phyloP scores from a whole-genome alignment of 2,888 invertebrate species.

The Lochmaea crataegi region DNA sequence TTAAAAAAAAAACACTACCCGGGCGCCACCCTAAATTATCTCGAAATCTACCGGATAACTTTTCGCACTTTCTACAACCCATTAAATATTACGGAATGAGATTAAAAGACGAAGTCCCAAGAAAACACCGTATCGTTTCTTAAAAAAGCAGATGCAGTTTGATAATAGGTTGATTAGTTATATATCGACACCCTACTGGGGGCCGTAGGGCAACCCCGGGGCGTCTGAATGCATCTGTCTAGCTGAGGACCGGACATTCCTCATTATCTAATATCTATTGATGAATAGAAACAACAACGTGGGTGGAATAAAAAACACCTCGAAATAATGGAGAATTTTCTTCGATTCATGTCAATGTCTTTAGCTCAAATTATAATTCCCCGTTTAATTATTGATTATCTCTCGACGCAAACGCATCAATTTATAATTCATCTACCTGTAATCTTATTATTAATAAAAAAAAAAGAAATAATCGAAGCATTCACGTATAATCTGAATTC shows the following conservation, averaged over 20 bases:
- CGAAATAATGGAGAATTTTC: neutral
- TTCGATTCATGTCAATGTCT: too few relatives aligned
- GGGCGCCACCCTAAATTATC: conserved; percentile 29
- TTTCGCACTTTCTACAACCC: conserved; percentile 24
- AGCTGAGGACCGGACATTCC: conserved; percentile 42
- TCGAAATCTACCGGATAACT: conserved; percentile 15
- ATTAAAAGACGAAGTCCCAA: neutral
- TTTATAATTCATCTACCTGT: conserved; percentile 7
- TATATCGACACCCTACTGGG: conserved; percentile 50
- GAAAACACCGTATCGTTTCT: conserved; percentile 29
- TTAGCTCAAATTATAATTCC: too few relatives aligned
- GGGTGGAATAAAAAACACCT: conserved; percentile 41
- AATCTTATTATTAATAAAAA: conserved; percentile 13
- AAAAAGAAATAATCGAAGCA: neutral
- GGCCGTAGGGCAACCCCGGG: conserved; percentile 37
- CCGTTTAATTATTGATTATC: too few relatives aligned
- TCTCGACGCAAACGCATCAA: neutral
- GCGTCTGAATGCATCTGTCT: conserved; percentile 44
- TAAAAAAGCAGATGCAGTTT: conserved; percentile 48
- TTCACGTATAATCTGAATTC: conserved; percentile 1
- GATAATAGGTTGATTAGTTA: conserved; percentile 50
- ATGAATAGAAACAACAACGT: conserved; percentile 35
- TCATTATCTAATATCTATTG: conserved; percentile 40
- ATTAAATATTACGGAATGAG: conserved; percentile 6
- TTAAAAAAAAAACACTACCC: conserved; percentile 7